Evolutionary conservation across 2,888 invertebrate genomes (phyloP).

Genomic region (Toxonevra muliebris): DNA sequence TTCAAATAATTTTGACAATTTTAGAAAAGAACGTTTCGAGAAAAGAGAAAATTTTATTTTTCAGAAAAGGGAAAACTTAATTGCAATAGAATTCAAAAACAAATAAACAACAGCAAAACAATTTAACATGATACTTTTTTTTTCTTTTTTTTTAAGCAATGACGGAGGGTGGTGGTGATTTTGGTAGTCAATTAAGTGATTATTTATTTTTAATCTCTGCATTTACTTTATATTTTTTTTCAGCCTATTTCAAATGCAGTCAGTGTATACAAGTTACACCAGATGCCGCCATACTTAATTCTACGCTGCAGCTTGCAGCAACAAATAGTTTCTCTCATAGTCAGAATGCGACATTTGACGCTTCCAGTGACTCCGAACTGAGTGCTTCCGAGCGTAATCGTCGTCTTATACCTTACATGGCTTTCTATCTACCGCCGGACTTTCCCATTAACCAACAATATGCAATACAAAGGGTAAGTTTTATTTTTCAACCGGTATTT

Average conservation of each 20-base stretch:
- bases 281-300: slow-evolving; percentile 44
- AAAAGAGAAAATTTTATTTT: slow-evolving; percentile 21
- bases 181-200: neutral
- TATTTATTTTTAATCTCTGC: no score
- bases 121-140: slow-evolving; percentile 4
- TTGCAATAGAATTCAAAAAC: neutral
- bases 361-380: slow-evolving; percentile 50
- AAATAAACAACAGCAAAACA: neutral
- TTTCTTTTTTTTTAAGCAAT: neutral
- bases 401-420: slow-evolving; percentile 83
- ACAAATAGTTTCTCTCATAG: neutral
- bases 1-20: slow-evolving; percentile 43
- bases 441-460: slow-evolving; percentile 66
- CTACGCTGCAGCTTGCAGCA: slow-evolving; percentile 22
- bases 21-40: slow-evolving; percentile 38
- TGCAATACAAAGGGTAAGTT: slow-evolving; percentile 52
- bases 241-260: slow-evolving; percentile 32
- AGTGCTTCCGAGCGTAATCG: slow-evolving; percentile 72
- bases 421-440: slow-evolving; percentile 76
- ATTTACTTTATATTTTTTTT: slow-evolving; percentile 14
- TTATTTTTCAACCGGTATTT: slow-evolving; percentile 32
- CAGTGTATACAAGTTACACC: slow-evolving; percentile 38
- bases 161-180: neutral
- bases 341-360: slow-evolving; percentile 32
- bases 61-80: neutral